A percentile compares a stretch with the other conserved stretches of the same genome.
These are phyloP conservation scores for Atta cephalotes DNA, from an alignment of 1,140 invertebrate genomes.

Conservation along the genomic window DNA sequence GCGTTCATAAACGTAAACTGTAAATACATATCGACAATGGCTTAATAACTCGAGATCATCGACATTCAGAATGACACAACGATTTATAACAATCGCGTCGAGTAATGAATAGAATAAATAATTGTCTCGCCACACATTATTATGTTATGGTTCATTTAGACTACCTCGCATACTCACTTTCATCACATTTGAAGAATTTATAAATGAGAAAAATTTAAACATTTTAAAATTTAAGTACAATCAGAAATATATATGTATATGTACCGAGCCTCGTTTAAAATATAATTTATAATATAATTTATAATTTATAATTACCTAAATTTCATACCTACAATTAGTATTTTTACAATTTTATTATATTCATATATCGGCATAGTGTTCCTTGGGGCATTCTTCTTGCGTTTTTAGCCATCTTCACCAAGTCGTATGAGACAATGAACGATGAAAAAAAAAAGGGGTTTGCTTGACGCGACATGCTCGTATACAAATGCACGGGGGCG, in stretches of 20 bases:
- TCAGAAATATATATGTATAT: neutral
- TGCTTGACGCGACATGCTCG: conserved; percentile 35
- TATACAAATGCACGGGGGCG: conserved; percentile 47
- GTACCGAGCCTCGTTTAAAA: neutral
- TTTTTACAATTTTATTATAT: neutral
- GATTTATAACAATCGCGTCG: conserved; percentile 77
- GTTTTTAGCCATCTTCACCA: conserved; percentile 51
- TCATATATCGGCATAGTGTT: neutral
- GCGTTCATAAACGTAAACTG: neutral
- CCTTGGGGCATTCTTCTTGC: neutral
- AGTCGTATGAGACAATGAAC: conserved; percentile 75
- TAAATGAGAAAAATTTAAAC: neutral
- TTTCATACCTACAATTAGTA: neutral
- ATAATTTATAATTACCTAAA: neutral
- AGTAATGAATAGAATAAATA: conserved; percentile 79
- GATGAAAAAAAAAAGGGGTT: conserved; percentile 73
- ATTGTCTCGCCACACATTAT: conserved; percentile 73
- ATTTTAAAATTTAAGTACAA: conserved; percentile 5
- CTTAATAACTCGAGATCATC: conserved; percentile 75
- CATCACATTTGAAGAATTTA: conserved; percentile 2
- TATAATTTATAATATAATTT: neutral
- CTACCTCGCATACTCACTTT: conserved; percentile 59
- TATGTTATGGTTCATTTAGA: conserved; percentile 65
- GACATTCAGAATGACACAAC: conserved; percentile 77
- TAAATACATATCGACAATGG: conserved; percentile 59